Evolutionary conservation across 2,113 vertebrate species (phyloP).

Genomic region (Pyrgilauda ruficollis): DNA sequence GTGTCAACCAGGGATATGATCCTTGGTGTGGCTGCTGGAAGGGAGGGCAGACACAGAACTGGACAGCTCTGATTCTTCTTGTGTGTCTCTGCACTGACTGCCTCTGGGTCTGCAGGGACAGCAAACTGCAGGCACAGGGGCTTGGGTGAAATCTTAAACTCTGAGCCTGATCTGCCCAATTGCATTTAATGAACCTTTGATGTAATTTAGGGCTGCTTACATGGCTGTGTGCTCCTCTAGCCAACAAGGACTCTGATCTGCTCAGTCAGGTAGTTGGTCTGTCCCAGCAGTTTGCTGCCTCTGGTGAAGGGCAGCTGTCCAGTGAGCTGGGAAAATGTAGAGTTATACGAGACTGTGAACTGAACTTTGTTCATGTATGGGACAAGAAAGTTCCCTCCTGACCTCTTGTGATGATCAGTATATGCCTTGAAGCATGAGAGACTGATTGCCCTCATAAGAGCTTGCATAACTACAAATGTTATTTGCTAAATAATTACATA

Average conservation of each 20-base stretch:
- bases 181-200: neutral
- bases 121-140: neutral
- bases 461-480: conserved; percentile 40
- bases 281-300: neutral
- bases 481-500: conserved; percentile 41
- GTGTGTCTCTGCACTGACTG: neutral
- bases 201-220: neutral
- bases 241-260: neutral
- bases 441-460: neutral
- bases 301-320: neutral
- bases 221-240: neutral
- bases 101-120: neutral
- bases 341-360: neutral
- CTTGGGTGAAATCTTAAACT: neutral
- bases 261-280: neutral
- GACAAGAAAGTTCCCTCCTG: conserved; percentile 25
- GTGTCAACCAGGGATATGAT: neutral
- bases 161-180: neutral
- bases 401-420: conserved; percentile 26
- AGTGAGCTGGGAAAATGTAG: neutral
- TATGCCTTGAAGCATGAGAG: conserved; percentile 35
- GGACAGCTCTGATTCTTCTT: neutral
- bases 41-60: neutral
- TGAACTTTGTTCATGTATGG: neutral
- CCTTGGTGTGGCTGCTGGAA: neutral